phyloP scores from a whole-genome alignment of 2,113 vertebrate genomes.

The Motacilla alba region DNA sequence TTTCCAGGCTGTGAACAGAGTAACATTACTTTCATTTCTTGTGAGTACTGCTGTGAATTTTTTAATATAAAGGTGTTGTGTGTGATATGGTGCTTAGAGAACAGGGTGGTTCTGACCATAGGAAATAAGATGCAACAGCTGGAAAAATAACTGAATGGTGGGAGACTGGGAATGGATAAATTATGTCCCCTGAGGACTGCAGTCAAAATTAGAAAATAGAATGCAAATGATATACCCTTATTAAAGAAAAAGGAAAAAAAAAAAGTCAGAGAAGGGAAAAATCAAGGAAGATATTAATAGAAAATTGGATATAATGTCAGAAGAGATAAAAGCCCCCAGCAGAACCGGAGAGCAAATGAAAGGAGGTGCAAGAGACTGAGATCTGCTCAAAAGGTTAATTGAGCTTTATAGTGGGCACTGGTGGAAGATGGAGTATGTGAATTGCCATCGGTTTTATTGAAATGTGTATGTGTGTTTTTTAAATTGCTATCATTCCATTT shows the following conservation, averaged over 20 bases:
- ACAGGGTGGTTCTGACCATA: neutral
- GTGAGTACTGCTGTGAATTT: neutral
- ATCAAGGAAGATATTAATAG: neutral
- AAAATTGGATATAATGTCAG: neutral
- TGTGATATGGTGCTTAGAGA: neutral
- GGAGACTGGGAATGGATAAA: neutral
- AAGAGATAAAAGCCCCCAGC: neutral
- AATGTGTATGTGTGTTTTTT: neutral
- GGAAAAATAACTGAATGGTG: neutral
- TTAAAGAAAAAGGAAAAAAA: neutral
- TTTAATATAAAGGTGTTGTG: neutral
- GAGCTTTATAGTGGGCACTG: neutral
- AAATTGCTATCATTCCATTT: neutral
- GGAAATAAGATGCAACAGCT: neutral
- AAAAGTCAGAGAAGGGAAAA: neutral
- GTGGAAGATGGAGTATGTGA: neutral
- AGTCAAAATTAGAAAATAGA: neutral
- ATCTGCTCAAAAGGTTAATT: neutral
- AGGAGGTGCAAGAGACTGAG: neutral
- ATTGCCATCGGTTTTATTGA: neutral
- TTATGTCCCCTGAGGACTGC: neutral
- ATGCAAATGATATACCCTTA: neutral
- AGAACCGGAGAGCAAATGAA: neutral
- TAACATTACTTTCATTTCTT: neutral
- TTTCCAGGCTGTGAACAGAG: neutral